Evolutionary conservation across 1,140 invertebrate species (phyloP), one percentile per base, ranked within the genome.

Genomic region (Parapsyche elsis): DNA sequence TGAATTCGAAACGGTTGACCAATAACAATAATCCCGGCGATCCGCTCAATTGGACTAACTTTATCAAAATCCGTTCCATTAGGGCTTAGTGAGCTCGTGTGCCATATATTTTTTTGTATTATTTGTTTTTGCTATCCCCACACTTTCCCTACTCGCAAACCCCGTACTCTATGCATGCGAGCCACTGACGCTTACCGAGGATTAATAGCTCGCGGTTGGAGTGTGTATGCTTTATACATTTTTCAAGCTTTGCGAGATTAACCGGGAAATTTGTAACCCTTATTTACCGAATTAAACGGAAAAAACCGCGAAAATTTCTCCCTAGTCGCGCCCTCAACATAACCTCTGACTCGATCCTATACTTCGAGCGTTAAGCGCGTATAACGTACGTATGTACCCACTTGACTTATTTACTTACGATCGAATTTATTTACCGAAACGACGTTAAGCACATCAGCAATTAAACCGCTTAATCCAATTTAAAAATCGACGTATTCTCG

Each of bases 221-320:
- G n/a, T 10, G 61, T 67, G 21, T 23, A 23, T 67, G 10, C 49
- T 67, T 23, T 67, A 23, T 16, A 67, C 61, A 67, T 23, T 67
- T 67, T 67, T 67, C 61, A 67, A 16, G 61, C 61, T 67, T 67
- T 67, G 10, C 61, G 24, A 26, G 61, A 67, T 67, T 67, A 67
- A 67, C 61, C 24, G 61, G 12, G 0, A 67, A 67, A 67, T 67
- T 67, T 67, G 14, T 21, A 26, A 67, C 12, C 61, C 61, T 67
- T 26, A 26, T 67, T 67, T 67, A 4, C 24, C 21, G 16, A 38
- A 38, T 38, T 38, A 38, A 38, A 38, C 30, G 30, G 30, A 38
- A 38, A 38, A 38, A 38, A 38, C 30, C 30, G 30, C 30, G 30
- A 38, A 38, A 38, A 38, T 38, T 38, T 38, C 30, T 38, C 30